These are phyloP conservation scores for Sminthurides bifidus DNA, from an alignment of 1,140 invertebrate species.

Conservation along the genomic window DNA sequence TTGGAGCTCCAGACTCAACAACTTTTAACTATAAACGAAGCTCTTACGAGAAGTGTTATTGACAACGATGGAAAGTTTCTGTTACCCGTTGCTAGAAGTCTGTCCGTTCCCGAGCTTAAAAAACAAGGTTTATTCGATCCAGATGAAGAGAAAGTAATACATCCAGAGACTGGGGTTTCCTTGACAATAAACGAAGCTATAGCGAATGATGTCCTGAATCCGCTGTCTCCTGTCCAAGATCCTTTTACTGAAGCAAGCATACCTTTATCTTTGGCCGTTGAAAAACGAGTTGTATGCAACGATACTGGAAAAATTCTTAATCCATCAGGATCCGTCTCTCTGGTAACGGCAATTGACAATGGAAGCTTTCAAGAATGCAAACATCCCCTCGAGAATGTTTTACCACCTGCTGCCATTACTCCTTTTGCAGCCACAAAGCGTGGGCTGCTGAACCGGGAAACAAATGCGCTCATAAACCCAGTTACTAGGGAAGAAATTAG, in stretches of 20 bases:
- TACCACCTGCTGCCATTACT: constrained; percentile 56
- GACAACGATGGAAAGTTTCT: constrained; percentile 65
- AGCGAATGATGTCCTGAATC: constrained; percentile 73
- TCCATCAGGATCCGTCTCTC: constrained; percentile 48
- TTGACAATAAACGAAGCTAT: constrained; percentile 69
- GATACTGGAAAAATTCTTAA: constrained; percentile 58
- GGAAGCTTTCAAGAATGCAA: constrained; percentile 33
- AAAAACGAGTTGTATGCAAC: constrained; percentile 59
- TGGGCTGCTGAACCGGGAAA: constrained; percentile 59
- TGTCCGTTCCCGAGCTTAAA: constrained; percentile 67
- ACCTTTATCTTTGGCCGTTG: constrained; percentile 66
- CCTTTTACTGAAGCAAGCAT: constrained; percentile 48
- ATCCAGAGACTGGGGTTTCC: constrained; percentile 71
- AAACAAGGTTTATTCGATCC: constrained; percentile 70
- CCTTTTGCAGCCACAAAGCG: constrained; percentile 67
- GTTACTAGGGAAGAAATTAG: constrained; percentile 56
- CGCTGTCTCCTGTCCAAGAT: constrained; percentile 50
- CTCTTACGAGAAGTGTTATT: constrained; percentile 68
- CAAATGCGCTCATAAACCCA: constrained; percentile 60
- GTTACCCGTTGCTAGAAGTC: constrained; percentile 63
- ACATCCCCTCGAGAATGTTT: constrained; percentile 32
- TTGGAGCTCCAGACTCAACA: constrained; percentile 71
- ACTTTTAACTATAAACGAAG: constrained; percentile 64
- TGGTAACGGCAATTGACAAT: constrained; percentile 49
- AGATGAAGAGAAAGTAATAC: constrained; percentile 65